These are phyloP conservation scores for Bombus huntii DNA, from an alignment of 1,140 invertebrate species.

Conservation along the genomic window DNA sequence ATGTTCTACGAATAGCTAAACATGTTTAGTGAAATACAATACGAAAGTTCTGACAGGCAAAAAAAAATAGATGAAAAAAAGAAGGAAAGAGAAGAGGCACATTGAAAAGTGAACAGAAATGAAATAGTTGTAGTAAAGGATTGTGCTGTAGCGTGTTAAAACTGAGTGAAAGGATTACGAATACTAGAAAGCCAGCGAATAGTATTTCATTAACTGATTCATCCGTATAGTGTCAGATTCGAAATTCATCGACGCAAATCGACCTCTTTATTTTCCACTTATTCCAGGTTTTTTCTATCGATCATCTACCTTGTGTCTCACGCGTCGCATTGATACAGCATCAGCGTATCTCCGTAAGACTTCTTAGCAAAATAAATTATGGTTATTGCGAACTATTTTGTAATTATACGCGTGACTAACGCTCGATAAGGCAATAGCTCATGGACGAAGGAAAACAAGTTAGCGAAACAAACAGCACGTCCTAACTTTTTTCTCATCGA, in stretches of 20 bases:
- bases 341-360: background rate
- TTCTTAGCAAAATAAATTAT: constrained; percentile 18
- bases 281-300: background rate
- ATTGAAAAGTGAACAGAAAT: no score
- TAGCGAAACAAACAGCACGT: constrained; percentile 4
- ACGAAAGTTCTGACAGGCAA: background rate
- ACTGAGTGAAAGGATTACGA: constrained; percentile 29
- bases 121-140: background rate
- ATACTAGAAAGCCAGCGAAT: background rate
- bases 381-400: constrained; percentile 19
- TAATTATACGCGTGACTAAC: background rate
- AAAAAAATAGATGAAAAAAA: background rate
- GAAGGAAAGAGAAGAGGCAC: background rate
- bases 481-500: constrained; percentile 1
- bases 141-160: constrained; percentile 11
- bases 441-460: constrained; percentile 18
- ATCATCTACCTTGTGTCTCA: background rate
- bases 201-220: constrained; percentile 21
- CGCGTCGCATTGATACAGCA: background rate
- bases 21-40: background rate
- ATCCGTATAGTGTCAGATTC: background rate
- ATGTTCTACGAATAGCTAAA: background rate
- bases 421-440: constrained; percentile 5
- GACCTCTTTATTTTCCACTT: background rate
- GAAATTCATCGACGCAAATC: background rate